Evolutionary conservation across 2,113 vertebrate species (phyloP), one percentile per base, ranked within the genome.

Genomic region (Perca flavescens): DNA sequence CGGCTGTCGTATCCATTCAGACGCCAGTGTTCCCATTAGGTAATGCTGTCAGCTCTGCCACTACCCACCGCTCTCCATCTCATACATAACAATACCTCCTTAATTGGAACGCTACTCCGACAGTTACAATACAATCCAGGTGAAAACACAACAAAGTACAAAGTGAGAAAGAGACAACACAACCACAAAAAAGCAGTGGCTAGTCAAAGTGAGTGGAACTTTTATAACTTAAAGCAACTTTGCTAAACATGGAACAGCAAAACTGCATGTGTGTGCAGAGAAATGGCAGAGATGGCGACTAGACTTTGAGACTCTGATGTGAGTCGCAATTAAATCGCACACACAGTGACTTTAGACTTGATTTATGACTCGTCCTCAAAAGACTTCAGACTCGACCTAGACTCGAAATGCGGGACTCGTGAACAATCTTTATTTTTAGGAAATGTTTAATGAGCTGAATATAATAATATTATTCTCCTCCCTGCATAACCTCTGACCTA

Each of bases 81-180:
- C 83, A 68, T 78, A 85, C 66, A 77, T 53, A 90, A 89, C 86
- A 88, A 88, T 82, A 57, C 50, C 50, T n/a, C 77, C 81, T 57
- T 93, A 91, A 93, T 89, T 92, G 90, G 89, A 79, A 88, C 8
- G 58, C 89, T 63, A n/a, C 77, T 67, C 31, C 58, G 28, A 78
- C 79, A 56, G 84, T 74, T 49, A 68, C 86, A 53, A 79, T 58
- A 57, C 82, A 82, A 78, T 80, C 69, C 74, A 68, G 83, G 78
- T 52, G 64, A 21, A 79, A 68, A 80, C 49, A 63, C 64, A 67
- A 8, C 2, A 6, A 11, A 19, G 25, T 36, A 67, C 80, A 86
- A 69, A 70, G 70, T 25, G 28, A 73, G 47, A 65, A 43, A 8
- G 56, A 80, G 46, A 78, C 60, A 57, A 79, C 58, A 76, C 13